These are phyloP conservation scores for Sebastes alutus DNA, from an alignment of 2,797 vertebrate species.

Conservation along the genomic window DNA sequence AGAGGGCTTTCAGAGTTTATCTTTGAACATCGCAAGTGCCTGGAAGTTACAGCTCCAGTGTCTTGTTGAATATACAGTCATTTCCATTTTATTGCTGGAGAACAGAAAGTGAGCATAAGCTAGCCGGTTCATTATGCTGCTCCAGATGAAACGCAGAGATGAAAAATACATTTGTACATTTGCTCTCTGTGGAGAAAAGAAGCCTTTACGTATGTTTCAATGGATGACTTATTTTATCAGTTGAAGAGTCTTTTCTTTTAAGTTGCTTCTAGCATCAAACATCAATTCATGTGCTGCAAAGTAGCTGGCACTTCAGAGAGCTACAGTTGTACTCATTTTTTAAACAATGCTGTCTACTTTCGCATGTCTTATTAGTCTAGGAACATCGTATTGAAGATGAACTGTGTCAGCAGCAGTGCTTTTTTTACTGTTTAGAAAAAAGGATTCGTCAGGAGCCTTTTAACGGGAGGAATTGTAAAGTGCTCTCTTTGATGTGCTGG, in stretches of 20 bases:
- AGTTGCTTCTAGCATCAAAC: conserved; percentile 24
- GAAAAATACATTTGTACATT: conserved; percentile 39
- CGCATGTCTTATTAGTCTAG: conserved; percentile 27
- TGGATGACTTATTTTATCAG: conserved; percentile 22
- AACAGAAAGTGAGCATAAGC: conserved; percentile 4
- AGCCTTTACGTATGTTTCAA: conserved; percentile 8
- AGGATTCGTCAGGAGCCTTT: conserved; percentile 25
- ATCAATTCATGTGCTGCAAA: conserved; percentile 34
- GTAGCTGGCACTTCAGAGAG: conserved; percentile 28
- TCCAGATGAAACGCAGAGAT: conserved; percentile 31
- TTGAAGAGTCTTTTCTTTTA: conserved; percentile 23
- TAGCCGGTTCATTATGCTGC: conserved; percentile 19
- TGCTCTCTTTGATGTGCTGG: conserved; percentile 45
- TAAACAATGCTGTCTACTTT: conserved; percentile 12
- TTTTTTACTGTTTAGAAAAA: conserved; percentile 21
- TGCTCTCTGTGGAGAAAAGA: conserved; percentile 3
- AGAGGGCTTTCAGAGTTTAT: neutral
- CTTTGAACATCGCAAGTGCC: conserved; percentile 15
- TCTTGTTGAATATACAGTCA: conserved; percentile 14
- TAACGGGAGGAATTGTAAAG: conserved; percentile 25
- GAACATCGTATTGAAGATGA: conserved; percentile 26
- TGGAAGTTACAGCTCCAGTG: conserved; percentile 16
- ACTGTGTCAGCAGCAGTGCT: conserved; percentile 20
- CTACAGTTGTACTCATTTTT: conserved; percentile 8
- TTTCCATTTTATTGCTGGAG: conserved; percentile 17